Evolutionary conservation across 2,888 invertebrate species (phyloP), one percentile per base, ranked within the genome.

Genomic region (Hipparchia semele): DNA sequence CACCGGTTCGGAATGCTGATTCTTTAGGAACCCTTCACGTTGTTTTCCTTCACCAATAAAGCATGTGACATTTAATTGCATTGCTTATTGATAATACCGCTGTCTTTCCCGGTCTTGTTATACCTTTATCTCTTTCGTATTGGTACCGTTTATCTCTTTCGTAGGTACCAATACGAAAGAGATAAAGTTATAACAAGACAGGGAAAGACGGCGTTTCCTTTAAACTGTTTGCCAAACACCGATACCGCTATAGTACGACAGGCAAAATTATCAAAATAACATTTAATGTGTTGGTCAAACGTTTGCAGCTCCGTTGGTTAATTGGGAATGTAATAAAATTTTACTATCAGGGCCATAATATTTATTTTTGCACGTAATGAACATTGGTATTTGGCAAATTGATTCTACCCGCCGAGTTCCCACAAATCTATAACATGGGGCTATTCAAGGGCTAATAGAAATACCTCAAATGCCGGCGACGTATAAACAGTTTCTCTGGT

Each of bases 201-300:
- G 6, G 9, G 23, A 6, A 2, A 64, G n/a, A 71, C 23, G 33
- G 62, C 60, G 56, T 69, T 64, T 53, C 54, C 49, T 65, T 73
- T 73, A 61, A 73, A 68, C 70, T 64, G 68, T 68, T 68, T 66
- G 60, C 68, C 71, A 75, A 70, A 68, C 72, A 73, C 73, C 76
- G 75, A 77, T 77, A 73, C 68, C 56, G 56, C 67, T 72, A 62
- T 72, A 69, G 70, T 68, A 75, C 74, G 76, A 73, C 65, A 60
- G 69, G 62, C 73, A 73, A 60, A 78, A 78, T 77, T 77, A 77
- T 79, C 75, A 80, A 79, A 80, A 79, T 79, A 79, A 77, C 79
- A 75, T 76, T 72, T 76, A 70, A 76, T 72, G 67, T 45, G 64
- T 73, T 75, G 33, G 73, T 49, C 78, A 72, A 74, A 74, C 77